Conservation (phyloP, 2,888 invertebrate species). For the Synanthedon andrenaeformis region DNA sequence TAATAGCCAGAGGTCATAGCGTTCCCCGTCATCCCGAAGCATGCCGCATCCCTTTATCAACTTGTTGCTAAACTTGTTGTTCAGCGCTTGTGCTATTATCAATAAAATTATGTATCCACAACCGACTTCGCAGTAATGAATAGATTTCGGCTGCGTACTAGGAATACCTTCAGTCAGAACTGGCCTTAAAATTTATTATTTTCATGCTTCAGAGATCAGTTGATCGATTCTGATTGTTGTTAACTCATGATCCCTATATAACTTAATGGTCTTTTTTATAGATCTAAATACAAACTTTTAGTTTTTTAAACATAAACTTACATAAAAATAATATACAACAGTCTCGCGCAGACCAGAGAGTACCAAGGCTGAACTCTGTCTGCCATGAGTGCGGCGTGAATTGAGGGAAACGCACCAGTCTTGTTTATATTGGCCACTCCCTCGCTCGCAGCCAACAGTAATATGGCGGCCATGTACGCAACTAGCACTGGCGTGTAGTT, state of each 20-base stretch:
- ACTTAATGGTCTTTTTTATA: neutral
- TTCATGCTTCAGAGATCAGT: no score
- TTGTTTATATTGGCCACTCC: conserved; percentile 26
- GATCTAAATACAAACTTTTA: neutral
- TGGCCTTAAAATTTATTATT: no score
- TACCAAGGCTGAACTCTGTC: conserved; percentile 71
- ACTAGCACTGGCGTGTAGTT: conserved; percentile 75
- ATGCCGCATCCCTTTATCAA: no score
- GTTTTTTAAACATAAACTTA: conserved; percentile 31
- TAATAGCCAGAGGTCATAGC: no score
- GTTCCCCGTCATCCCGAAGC: no score
- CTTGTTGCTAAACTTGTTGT: no score
- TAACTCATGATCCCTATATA: neutral
- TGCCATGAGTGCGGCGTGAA: conserved; percentile 70
- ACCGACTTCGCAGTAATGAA: no score
- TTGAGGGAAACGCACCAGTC: conserved; percentile 40
- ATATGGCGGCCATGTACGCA: conserved; percentile 74
- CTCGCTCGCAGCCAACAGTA: conserved; percentile 70
- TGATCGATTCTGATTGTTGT: no score
- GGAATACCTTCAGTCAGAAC: no score
- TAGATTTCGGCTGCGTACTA: no score
- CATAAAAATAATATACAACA: conserved; percentile 53
- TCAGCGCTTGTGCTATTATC: no score
- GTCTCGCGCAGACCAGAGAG: conserved; percentile 57
- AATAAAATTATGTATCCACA: no score